Conservation (phyloP, 2,113 vertebrate genomes). For the Egretta garzetta region DNA sequence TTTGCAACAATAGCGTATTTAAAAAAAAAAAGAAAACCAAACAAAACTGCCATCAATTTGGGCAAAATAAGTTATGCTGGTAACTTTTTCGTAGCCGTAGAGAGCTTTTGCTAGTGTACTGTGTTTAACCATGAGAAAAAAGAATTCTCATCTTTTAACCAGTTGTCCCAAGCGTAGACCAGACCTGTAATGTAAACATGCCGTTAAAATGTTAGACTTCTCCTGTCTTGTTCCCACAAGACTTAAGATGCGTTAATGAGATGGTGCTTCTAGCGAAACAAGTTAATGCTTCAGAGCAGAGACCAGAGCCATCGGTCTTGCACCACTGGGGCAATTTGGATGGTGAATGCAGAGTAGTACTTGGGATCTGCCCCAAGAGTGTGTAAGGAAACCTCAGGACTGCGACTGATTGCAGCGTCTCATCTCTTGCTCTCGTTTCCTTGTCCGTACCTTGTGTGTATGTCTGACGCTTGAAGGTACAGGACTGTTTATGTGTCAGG, state of each 20-base stretch:
- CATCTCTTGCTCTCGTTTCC: not conserved
- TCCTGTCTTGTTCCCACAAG: not conserved
- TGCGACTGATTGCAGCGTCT: not conserved
- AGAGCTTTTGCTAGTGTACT: not conserved
- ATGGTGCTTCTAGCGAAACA: not conserved
- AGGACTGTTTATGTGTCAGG: not conserved
- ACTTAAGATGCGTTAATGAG: not conserved
- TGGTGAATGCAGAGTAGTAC: not conserved
- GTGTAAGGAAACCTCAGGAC: not conserved
- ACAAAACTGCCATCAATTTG: accelerated
- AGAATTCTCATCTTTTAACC: not conserved
- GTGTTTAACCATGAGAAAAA: not conserved
- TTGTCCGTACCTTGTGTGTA: not conserved
- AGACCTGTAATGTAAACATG: not conserved
- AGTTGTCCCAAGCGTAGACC: accelerated
- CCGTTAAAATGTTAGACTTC: not conserved
- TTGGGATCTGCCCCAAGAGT: not conserved
- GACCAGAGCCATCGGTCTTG: accelerated
- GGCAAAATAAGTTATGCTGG: not conserved
- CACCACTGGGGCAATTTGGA: not conserved
- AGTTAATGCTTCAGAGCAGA: not conserved
- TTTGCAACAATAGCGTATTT: not conserved
- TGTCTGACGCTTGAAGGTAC: not conserved
- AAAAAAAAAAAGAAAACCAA: not conserved
- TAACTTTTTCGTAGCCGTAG: not conserved